Percentiles rank a stretch among this genome's conserved stretches.
These are phyloP conservation scores for Craterocephalus amniculus DNA, from an alignment of 2,797 vertebrate genomes.

Conservation along the genomic window DNA sequence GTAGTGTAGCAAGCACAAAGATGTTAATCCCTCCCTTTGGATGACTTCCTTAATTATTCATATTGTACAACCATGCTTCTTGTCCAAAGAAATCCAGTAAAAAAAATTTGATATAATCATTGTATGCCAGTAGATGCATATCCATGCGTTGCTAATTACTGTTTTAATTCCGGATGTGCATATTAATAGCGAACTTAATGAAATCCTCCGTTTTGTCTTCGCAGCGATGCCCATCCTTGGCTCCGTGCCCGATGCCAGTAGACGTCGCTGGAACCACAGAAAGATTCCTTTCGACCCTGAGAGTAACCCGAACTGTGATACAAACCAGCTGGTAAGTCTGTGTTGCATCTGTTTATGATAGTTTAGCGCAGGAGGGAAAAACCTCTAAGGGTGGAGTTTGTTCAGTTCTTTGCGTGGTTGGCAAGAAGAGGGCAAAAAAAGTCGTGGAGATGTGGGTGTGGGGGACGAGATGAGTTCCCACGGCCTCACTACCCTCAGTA, in stretches of 20 bases:
- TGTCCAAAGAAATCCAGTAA: slow-evolving; percentile 80
- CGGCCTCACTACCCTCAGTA: slow-evolving; percentile 82
- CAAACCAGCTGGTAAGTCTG: slow-evolving; percentile 76
- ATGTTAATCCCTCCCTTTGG: slow-evolving; percentile 88
- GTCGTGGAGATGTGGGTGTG: slow-evolving; percentile 70
- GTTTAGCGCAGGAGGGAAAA: slow-evolving; percentile 75
- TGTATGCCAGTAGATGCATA: slow-evolving; percentile 69
- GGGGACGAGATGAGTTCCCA: slow-evolving; percentile 82
- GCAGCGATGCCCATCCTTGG: slow-evolving; percentile 86
- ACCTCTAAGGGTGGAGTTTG: slow-evolving; percentile 84
- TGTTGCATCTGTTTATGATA: slow-evolving; percentile 78
- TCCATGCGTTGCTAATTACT: slow-evolving; percentile 79
- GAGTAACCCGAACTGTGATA: slow-evolving; percentile 79
- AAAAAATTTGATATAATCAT: slow-evolving; percentile 62
- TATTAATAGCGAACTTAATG: slow-evolving; percentile 78
- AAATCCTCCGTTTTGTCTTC: slow-evolving; percentile 86
- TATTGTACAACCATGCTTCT: slow-evolving; percentile 86
- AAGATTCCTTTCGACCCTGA: slow-evolving; percentile 81
- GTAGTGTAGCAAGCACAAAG: slow-evolving; percentile 83
- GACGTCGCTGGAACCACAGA: slow-evolving; percentile 86
- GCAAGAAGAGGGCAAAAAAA: slow-evolving; percentile 79
- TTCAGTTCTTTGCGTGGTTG: slow-evolving; percentile 84
- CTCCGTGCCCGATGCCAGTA: slow-evolving; percentile 89
- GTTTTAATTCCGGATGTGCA: slow-evolving; percentile 76
- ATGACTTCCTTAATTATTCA: slow-evolving; percentile 93